Evolutionary conservation across 2,113 vertebrate species (phyloP), one percentile per base, ranked within the genome.

Genomic region (Sinocyclocheilus rhinocerous): DNA sequence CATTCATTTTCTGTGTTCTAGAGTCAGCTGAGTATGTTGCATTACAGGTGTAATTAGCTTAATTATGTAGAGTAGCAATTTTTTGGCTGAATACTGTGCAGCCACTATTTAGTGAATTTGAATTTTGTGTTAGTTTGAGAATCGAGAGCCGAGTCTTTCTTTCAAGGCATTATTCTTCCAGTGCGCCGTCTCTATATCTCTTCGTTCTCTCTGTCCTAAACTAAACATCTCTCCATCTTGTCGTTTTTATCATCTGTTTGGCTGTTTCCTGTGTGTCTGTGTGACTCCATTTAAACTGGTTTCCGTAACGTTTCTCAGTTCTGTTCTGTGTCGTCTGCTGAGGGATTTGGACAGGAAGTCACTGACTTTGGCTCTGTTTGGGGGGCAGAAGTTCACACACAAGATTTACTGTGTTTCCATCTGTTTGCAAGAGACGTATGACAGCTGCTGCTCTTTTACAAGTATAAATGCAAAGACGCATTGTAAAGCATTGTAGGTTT

Each of bases 321-420:
- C 86, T 89, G 89, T 15, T 88, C 81, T 76, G 79, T 85, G 87
- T 90, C 87, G 39, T 39, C 63, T 3, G 59, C 80, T n/a, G n/a
- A 36, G 39, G 84, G 78, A 85, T 70, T 79, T 82, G 84, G 78
- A 75, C 78, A 79, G 87, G 87, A 88, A 87, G 78, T 76, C 76
- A 26, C 57, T 75, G 42, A 88, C 77, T 86, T 70, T 33, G 72
- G 81, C 69, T 45, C 77, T 84, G 73, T 65, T 59, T 24, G 36
- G 33, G 75, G 84, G 73, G 36, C 85, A 86, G 36, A 59, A 73
- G 85, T 86, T 86, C 85, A 85, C 55, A 77, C 48, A 65, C 3
- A 52, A 36, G 78, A 86, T 89, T 86, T 86, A 86, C 73, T 76
- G 39, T 67, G 20, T 22, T 70, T 61, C 57, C 85, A 33, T 36